Percentiles rank a stretch among this genome's conserved stretches.
Conservation (phyloP, 2,113 vertebrate species). For the Bungarus multicinctus region DNA sequence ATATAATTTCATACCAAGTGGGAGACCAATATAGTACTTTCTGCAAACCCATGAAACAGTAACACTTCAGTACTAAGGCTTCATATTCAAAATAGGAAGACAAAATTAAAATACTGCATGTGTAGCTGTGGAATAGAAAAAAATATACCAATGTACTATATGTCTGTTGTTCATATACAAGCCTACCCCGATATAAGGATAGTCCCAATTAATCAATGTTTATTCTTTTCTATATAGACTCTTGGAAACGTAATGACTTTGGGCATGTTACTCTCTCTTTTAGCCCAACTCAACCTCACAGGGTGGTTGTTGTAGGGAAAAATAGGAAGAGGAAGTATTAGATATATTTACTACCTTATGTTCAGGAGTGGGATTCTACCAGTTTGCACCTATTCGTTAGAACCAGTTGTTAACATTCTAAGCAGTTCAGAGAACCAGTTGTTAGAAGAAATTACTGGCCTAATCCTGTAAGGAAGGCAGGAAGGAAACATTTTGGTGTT, state of each 20-base stretch:
- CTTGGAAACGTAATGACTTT: background rate
- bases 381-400: too few species aligned
- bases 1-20: background rate
- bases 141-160: background rate
- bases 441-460: too few species aligned
- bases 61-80: background rate
- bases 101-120: background rate
- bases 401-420: too few species aligned
- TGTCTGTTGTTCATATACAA: background rate
- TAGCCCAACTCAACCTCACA: background rate
- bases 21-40: background rate
- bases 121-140: background rate
- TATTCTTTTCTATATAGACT: background rate
- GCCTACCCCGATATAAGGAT: background rate
- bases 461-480: too few species aligned
- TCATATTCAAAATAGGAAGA: background rate
- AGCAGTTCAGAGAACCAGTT: too few species aligned
- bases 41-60: background rate
- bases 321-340: background rate
- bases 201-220: background rate
- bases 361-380: too few species aligned
- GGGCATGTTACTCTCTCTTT: background rate
- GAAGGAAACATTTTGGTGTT: too few species aligned
- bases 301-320: background rate
- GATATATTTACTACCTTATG: background rate